Percentiles rank a stretch among this genome's conserved stretches.
These are phyloP conservation scores for Panzeria rudis DNA, from an alignment of 2,888 invertebrate genomes.

Conservation along the genomic window DNA sequence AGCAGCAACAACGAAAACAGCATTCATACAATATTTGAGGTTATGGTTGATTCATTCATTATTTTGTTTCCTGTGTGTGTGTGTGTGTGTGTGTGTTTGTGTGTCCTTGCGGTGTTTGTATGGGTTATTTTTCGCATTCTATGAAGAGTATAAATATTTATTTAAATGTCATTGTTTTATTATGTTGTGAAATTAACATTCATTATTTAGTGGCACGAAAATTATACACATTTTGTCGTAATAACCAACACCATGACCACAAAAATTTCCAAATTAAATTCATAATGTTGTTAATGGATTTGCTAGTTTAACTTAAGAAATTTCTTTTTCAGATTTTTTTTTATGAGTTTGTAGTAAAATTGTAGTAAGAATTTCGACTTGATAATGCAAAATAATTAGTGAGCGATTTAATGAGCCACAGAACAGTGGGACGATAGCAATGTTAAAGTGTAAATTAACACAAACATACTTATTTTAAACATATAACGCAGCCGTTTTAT, in stretches of 20 bases:
- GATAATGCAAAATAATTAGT: too few species aligned
- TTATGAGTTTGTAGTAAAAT: too few species aligned
- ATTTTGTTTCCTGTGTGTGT: neutral
- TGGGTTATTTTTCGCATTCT: constrained; percentile 21
- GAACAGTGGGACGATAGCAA: neutral
- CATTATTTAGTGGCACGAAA: constrained; percentile 46
- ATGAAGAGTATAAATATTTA: constrained; percentile 30
- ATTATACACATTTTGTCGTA: constrained; percentile 39
- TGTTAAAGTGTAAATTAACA: too few species aligned
- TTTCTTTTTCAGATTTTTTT: neutral
- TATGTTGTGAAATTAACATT: constrained; percentile 54
- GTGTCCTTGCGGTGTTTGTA: neutral
- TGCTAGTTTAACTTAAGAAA: neutral
- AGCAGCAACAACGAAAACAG: neutral
- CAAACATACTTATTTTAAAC: too few species aligned
- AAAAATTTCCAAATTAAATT: constrained; percentile 29
- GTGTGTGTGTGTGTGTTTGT: neutral
- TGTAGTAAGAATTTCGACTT: too few species aligned
- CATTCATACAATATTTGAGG: constrained; percentile 49
- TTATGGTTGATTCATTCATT: constrained; percentile 43
- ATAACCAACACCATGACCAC: constrained; percentile 8
- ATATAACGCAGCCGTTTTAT: too few species aligned
- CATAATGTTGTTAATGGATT: constrained; percentile 20
- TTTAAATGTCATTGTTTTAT: constrained; percentile 49
- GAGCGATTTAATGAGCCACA: neutral